Evolutionary conservation across 2,888 invertebrate species (phyloP).

Genomic region (Plebejus argus): DNA sequence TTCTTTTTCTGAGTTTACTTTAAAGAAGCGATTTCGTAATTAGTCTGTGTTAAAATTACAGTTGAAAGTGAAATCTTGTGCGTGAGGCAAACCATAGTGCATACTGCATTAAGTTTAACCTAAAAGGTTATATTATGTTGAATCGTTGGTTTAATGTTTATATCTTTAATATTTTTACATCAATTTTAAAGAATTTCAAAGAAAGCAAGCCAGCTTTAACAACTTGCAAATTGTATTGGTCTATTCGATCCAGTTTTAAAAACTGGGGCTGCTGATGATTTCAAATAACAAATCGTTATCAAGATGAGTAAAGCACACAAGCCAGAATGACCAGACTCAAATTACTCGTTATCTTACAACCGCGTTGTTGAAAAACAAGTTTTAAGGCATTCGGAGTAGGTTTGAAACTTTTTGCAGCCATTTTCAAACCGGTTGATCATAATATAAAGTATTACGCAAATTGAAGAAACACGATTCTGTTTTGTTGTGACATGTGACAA

Average conservation of each 20-base stretch:
- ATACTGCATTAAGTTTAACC: no score
- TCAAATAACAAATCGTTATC: slow-evolving; percentile 7
- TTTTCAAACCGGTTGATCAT: not conserved
- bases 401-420: slow-evolving; percentile 1
- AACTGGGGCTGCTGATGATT: not conserved
- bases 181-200: no score
- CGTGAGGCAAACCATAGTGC: not conserved
- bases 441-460: slow-evolving; percentile 10
- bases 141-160: no score
- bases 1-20: not conserved
- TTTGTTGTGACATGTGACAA: slow-evolving; percentile 7
- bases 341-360: slow-evolving; percentile 11
- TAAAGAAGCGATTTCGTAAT: not conserved
- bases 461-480: slow-evolving; percentile 26
- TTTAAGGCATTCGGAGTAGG: not conserved
- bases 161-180: no score
- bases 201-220: no score
- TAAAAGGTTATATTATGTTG: no score
- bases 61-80: not conserved
- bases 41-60: not conserved
- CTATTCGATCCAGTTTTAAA: not conserved
- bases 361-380: slow-evolving; percentile 13
- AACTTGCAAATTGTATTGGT: no score
- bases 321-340: slow-evolving; percentile 20
- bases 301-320: slow-evolving; percentile 12